phyloP scores from a whole-genome alignment of 2,797 vertebrate species.

The Capromys pilorides region DNA sequence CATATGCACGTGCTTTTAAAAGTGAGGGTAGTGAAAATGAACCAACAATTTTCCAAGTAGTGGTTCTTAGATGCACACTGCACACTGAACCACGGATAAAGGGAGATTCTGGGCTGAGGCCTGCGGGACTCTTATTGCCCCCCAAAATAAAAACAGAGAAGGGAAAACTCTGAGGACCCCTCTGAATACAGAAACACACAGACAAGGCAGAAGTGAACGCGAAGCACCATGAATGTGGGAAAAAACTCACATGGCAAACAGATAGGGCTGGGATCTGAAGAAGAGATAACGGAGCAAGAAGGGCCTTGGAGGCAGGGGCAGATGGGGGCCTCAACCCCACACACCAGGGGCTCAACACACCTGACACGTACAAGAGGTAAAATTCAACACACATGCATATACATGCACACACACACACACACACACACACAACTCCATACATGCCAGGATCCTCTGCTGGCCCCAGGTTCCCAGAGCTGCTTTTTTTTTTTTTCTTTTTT shows the following conservation, averaged over 20 bases:
- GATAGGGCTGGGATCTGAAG: not conserved
- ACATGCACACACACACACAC: not conserved
- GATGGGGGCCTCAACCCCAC: not conserved
- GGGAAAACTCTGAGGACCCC: not conserved
- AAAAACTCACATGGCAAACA: not conserved
- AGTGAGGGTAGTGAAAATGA: not conserved
- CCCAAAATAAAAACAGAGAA: constrained; percentile 19
- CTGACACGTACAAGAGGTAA: not conserved
- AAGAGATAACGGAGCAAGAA: not conserved
- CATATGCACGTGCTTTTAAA: not conserved
- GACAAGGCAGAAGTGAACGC: not conserved
- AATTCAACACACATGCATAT: not conserved
- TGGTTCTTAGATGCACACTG: not conserved
- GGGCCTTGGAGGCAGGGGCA: not conserved
- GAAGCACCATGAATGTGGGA: not conserved
- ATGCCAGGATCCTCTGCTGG: not conserved
- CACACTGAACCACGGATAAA: not conserved
- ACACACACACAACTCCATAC: not conserved
- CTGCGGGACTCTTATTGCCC: not conserved
- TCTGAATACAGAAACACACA: not conserved
- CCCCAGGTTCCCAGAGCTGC: not conserved
- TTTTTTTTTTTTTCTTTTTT: not conserved
- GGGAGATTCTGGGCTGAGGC: not conserved
- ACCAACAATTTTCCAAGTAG: not conserved
- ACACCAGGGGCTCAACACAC: not conserved